Evolutionary conservation across 2,113 vertebrate genomes (phyloP), one percentile per base, ranked within the genome.

Genomic region (Sorex fumeus): DNA sequence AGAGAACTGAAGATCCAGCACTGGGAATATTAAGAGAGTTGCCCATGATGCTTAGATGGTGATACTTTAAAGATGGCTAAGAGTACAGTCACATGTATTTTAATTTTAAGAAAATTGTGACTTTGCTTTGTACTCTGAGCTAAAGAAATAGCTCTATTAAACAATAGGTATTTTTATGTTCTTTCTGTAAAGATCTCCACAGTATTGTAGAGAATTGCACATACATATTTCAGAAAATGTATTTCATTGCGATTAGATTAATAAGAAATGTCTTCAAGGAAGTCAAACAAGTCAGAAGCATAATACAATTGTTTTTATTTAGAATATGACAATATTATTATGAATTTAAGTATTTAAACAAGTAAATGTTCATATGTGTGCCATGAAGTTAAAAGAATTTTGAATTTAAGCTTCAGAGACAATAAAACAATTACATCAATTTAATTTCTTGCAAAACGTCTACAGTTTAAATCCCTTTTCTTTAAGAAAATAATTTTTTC

Each of bases 361-460:
- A 88, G 12, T 15, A 66, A 95, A 77, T 77, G 18, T 1, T 84
- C 34, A 82, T 2, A 74, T 69, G 86, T 36, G 78, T 88, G 28
- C 8, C 2, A 72, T 4, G 30, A 0, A 50, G 77, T 81, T 86
- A 50, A 57, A 19, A n/a, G 2, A 67, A 72, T 30, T 57, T 71
- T 36, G 57, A 36, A 66, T 50, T 77, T 89, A 93, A 93, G 57
- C 11, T 78, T 91, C 19, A 78, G 57, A 88, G 40, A 53, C 1
- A 19, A 60, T 36, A 25, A 15, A 53, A 10, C 13, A 86, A 84
- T 72, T 77, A 69, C 3, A 45, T 0, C 71, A 47, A 84, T 32
- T 92, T 78, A 7, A 81, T 79, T 81, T 81, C 18, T 76, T 94
- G 10, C 10, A 66, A 88, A 95, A 87, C 32, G 28, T 78, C 64